phyloP scores from a whole-genome alignment of 1,140 invertebrate species.

The Drosophila sp. region DNA sequence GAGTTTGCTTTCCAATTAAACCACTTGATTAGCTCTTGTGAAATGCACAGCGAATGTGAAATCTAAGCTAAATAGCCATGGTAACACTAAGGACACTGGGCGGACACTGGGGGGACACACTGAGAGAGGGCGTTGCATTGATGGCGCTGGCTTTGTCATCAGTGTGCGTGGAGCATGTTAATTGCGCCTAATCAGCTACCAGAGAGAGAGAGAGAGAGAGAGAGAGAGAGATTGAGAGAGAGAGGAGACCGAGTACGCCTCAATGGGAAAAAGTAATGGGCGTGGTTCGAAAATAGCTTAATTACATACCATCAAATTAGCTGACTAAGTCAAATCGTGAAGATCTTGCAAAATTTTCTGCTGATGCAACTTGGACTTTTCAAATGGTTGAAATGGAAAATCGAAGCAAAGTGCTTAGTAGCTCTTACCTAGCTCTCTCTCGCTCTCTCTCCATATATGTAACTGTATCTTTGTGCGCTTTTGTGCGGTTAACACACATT shows the following conservation, averaged over 20 bases:
- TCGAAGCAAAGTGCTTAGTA: not conserved
- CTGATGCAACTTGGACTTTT: not conserved
- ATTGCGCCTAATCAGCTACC: slow-evolving; percentile 70
- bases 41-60: slow-evolving; percentile 24
- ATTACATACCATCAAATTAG: slow-evolving; percentile 52
- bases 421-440: not conserved
- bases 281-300: slow-evolving; percentile 56
- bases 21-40: slow-evolving; percentile 71
- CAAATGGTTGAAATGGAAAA: not conserved
- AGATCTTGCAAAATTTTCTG: slow-evolving; percentile 39
- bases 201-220: slow-evolving; percentile 32
- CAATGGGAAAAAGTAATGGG: slow-evolving; percentile 26
- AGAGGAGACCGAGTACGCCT: slow-evolving; percentile 25
- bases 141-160: slow-evolving; percentile 4
- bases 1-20: slow-evolving; percentile 80
- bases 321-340: slow-evolving; percentile 46
- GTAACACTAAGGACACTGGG: not conserved
- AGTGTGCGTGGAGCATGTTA: slow-evolving; percentile 73
- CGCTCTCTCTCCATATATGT: not conserved
- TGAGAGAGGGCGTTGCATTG: slow-evolving; percentile 7
- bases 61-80: slow-evolving; percentile 6
- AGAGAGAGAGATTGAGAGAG: slow-evolving; percentile 26
- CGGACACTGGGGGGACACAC: not conserved
- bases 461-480: not conserved
- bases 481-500: slow-evolving; percentile 61